A percentile compares a stretch with the other conserved stretches of the same genome.
Conservation (phyloP, 2,797 vertebrate species). For the Choloepus didactylus region DNA sequence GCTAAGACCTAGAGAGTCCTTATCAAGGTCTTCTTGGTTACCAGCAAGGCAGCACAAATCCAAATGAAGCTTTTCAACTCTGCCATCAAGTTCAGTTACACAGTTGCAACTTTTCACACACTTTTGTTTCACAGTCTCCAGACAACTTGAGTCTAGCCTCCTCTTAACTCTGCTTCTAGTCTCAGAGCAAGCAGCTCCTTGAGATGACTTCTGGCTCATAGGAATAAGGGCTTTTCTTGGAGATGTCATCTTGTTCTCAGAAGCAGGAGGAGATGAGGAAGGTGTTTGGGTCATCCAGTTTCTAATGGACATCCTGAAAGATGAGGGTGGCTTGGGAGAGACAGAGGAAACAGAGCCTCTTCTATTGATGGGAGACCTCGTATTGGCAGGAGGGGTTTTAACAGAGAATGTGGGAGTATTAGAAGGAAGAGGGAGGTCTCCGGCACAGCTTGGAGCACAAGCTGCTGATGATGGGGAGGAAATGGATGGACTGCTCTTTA, state of each 20-base stretch:
- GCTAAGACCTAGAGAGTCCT: conserved; percentile 74
- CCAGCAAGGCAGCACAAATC: conserved; percentile 86
- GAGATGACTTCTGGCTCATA: conserved; percentile 87
- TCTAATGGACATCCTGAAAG: conserved; percentile 90
- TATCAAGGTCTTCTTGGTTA: conserved; percentile 79
- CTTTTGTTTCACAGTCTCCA: conserved; percentile 81
- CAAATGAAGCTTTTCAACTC: conserved; percentile 89
- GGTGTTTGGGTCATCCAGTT: conserved; percentile 92
- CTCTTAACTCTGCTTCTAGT: conserved; percentile 93
- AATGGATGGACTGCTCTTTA: conserved; percentile 81
- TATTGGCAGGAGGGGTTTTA: conserved; percentile 71
- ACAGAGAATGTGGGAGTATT: conserved; percentile 87
- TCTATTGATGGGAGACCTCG: conserved; percentile 80
- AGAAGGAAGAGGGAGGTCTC: conserved; percentile 94
- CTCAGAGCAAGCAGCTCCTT: conserved; percentile 79
- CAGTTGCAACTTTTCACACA: conserved; percentile 89
- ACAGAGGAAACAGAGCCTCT: conserved; percentile 48
- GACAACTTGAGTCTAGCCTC: conserved; percentile 92
- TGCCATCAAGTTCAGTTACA: conserved; percentile 90
- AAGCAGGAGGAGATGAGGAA: conserved; percentile 83
- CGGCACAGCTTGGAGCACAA: conserved; percentile 91
- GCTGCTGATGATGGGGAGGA: conserved; percentile 92
- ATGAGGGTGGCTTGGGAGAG: conserved; percentile 84
- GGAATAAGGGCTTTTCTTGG: conserved; percentile 89
- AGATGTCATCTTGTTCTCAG: conserved; percentile 81